phyloP scores from a whole-genome alignment of 1,140 invertebrate genomes.

The Zaprionus africanus region DNA sequence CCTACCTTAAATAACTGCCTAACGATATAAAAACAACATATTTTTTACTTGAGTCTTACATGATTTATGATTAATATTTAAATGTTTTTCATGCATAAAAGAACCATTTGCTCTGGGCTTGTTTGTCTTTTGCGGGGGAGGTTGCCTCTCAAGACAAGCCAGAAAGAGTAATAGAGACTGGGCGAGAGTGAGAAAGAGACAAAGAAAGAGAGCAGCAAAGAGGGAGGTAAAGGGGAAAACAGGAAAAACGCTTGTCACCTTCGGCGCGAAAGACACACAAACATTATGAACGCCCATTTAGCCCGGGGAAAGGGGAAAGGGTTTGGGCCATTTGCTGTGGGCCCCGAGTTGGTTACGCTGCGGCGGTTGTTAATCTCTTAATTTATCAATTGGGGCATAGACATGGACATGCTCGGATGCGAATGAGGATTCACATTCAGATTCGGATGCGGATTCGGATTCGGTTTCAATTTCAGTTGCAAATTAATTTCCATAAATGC shows the following conservation, averaged over 20 bases:
- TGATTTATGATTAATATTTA: slow-evolving; percentile 5
- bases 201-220: neutral
- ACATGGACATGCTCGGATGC: neutral
- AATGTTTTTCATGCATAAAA: neutral
- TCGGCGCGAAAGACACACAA: slow-evolving; percentile 52
- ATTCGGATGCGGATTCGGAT: slow-evolving; percentile 28
- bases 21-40: neutral
- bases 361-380: slow-evolving; percentile 76
- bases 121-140: neutral
- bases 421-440: neutral
- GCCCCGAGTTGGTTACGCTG: slow-evolving; percentile 61
- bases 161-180: neutral
- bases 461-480: slow-evolving; percentile 75
- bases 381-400: slow-evolving; percentile 71
- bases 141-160: neutral
- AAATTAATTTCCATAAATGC: slow-evolving; percentile 84
- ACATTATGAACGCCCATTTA: slow-evolving; percentile 68
- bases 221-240: neutral
- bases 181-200: neutral
- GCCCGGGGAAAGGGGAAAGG: slow-evolving; percentile 27
- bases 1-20: too few relatives aligned
- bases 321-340: slow-evolving; percentile 47
- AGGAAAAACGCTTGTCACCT: slow-evolving; percentile 53
- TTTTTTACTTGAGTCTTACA: neutral
- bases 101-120: neutral